phyloP scores from a whole-genome alignment of 1,140 invertebrate genomes.

The Tribolium madens region DNA sequence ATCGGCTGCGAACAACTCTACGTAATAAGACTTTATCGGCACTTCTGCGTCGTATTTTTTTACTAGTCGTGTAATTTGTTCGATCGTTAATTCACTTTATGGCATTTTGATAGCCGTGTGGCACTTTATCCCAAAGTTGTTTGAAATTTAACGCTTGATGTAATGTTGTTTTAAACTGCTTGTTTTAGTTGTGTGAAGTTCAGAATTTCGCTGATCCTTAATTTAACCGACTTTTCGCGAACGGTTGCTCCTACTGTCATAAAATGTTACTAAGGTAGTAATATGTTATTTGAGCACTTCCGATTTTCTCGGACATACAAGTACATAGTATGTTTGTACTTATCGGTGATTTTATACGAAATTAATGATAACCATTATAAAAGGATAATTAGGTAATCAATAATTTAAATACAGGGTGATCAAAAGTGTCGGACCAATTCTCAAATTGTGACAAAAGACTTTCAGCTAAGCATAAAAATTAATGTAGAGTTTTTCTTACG shows the following conservation, averaged over 20 bases:
- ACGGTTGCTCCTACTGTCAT: background rate
- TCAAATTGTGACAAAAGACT: too few relatives aligned
- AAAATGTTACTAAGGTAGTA: too few relatives aligned
- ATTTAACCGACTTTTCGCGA: slow-evolving; percentile 3
- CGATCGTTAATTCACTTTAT: slow-evolving; percentile 1
- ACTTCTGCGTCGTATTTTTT: slow-evolving; percentile 7
- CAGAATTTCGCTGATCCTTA: background rate
- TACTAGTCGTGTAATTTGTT: background rate
- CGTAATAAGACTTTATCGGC: background rate
- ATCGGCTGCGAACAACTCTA: background rate
- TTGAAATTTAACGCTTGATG: slow-evolving; percentile 5
- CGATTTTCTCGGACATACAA: too few relatives aligned
- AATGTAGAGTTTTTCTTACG: too few relatives aligned
- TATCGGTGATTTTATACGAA: too few relatives aligned
- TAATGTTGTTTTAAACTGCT: background rate
- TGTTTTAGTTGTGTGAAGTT: background rate
- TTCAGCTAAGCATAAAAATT: too few relatives aligned
- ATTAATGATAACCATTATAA: too few relatives aligned
- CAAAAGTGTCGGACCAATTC: too few relatives aligned
- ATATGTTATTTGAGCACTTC: too few relatives aligned
- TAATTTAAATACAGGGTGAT: too few relatives aligned
- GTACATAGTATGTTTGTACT: too few relatives aligned
- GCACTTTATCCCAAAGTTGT: background rate
- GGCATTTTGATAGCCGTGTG: background rate
- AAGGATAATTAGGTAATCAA: too few relatives aligned